A percentile compares a stretch with the other conserved stretches of the same genome.
Conservation (phyloP, 2,113 vertebrate species). For the Zosterops pallidus region DNA sequence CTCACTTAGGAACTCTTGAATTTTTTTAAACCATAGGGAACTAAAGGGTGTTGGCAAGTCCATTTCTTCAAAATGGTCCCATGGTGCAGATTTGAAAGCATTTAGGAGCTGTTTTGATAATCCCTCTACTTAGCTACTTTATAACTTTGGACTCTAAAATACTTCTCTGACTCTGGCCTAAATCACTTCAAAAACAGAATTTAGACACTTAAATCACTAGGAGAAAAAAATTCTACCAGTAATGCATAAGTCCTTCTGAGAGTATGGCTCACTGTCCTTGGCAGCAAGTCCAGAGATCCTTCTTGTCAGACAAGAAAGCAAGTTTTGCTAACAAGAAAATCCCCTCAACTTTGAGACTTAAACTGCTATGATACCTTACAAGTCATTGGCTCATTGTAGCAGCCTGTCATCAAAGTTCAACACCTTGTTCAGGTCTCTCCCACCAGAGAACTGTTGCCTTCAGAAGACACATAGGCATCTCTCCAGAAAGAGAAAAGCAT, state of each 20-base stretch:
- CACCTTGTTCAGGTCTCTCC: neutral
- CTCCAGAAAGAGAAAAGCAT: neutral
- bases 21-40: neutral
- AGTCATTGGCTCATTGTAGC: neutral
- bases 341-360: neutral
- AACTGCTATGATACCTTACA: neutral
- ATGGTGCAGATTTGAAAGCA: neutral
- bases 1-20: neutral
- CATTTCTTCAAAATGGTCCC: neutral
- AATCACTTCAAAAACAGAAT: neutral
- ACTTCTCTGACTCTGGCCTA: neutral
- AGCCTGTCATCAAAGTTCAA: neutral
- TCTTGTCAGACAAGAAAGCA: neutral
- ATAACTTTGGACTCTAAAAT: neutral
- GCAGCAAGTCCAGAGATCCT: neutral
- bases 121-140: neutral
- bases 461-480: neutral
- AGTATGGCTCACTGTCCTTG: neutral
- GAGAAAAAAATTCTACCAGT: neutral
- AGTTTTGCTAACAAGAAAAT: neutral
- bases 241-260: fast-evolving
- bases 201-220: neutral
- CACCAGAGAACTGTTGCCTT: neutral
- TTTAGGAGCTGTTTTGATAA: neutral
- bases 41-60: neutral